Conservation (phyloP, 30 jellyfish, hydroid and myxozoan species). For the Turritopsis rubra region DNA sequence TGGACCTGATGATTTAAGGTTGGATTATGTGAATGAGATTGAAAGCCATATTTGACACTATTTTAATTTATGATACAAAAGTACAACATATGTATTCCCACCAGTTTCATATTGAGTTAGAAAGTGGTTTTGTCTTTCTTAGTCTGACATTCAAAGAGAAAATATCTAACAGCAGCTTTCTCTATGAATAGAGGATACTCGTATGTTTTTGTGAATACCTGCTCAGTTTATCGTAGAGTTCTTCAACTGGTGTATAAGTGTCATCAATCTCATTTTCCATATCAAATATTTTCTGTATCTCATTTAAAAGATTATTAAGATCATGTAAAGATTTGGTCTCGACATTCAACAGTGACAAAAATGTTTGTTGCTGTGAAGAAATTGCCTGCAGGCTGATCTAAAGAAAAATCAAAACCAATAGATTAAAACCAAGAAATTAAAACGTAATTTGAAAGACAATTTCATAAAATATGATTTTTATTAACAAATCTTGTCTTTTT, state of each 20-base stretch:
- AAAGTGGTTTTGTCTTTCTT: too few species aligned
- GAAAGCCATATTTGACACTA: too few species aligned
- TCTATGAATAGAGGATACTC: not conserved
- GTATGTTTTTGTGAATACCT: not conserved
- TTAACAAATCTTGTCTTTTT: too few species aligned
- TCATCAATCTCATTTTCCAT: slow-evolving; percentile 67
- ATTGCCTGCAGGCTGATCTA: slow-evolving; percentile 49
- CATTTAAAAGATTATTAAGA: slow-evolving; percentile 50
- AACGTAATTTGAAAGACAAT: too few species aligned
- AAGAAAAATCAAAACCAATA: not conserved
- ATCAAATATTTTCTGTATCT: slow-evolving; percentile 55
- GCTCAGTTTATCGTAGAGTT: slow-evolving; percentile 36
- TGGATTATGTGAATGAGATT: too few species aligned
- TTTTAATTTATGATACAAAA: too few species aligned
- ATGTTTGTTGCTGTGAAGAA: slow-evolving; percentile 52
- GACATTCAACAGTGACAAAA: slow-evolving; percentile 41
- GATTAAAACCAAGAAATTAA: not conserved
- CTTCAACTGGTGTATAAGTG: slow-evolving; percentile 61
- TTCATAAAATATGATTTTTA: too few species aligned
- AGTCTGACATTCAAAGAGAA: too few species aligned
- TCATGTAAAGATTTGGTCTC: slow-evolving; percentile 60
- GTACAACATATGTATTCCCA: too few species aligned
- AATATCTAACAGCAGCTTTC: slow-evolving; percentile 3
- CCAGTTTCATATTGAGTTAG: too few species aligned
- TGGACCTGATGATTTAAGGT: too few species aligned